phyloP scores from a whole-genome alignment of 1,140 invertebrate genomes.

The Sycophila sp. region DNA sequence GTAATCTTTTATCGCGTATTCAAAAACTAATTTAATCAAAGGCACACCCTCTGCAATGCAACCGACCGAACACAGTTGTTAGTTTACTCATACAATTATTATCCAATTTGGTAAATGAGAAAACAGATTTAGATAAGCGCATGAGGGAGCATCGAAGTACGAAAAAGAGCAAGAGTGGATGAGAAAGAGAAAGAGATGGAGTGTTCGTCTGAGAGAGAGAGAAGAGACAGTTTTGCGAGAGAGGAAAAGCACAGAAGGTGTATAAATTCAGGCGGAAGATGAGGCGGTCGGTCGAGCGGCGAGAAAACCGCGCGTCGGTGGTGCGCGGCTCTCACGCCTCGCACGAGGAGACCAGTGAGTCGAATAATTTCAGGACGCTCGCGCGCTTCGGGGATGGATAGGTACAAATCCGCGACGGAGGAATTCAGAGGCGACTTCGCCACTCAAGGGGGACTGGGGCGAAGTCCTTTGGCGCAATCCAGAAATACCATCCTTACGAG shows the following conservation, averaged over 20 bases:
- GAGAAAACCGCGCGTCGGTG: conserved; percentile 33
- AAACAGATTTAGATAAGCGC: background rate
- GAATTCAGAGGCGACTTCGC: conserved; percentile 15
- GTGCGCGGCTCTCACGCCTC: conserved; percentile 19
- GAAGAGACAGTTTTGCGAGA: too few species aligned
- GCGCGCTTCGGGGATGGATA: conserved; percentile 11
- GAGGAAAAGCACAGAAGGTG: too few species aligned
- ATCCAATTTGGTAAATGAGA: conserved; percentile 1
- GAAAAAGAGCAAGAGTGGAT: background rate
- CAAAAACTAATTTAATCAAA: background rate
- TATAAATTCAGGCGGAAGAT: conserved; percentile 35
- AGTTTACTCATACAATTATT: too few species aligned
- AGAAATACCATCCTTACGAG: background rate
- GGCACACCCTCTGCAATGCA: background rate
- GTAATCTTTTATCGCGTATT: too few species aligned
- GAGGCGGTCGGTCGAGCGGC: conserved; percentile 37
- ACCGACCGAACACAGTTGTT: too few species aligned
- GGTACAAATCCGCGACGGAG: conserved; percentile 4
- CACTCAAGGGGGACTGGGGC: conserved; percentile 19
- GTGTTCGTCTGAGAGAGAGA: too few species aligned
- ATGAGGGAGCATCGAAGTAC: background rate
- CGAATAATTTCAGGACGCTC: conserved; percentile 42
- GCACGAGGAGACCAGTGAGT: conserved; percentile 32
- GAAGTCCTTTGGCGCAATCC: too few species aligned
- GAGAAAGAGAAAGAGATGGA: too few species aligned